These are phyloP conservation scores for Madoqua kirkii DNA, from an alignment of 2,113 vertebrate genomes.

Conservation along the genomic window DNA sequence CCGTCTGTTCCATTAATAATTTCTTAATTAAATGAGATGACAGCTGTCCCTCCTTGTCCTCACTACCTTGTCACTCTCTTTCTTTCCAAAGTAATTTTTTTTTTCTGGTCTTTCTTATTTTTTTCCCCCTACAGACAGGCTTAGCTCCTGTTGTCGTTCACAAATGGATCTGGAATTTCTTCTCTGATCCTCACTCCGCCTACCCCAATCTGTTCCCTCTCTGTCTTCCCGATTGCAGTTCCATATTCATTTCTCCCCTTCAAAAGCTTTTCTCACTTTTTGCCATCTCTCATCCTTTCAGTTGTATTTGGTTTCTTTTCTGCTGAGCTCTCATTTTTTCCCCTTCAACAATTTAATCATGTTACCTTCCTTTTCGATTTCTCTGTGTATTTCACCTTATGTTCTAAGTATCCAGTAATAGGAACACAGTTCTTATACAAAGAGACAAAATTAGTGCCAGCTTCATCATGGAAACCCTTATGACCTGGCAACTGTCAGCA, in stretches of 20 bases:
- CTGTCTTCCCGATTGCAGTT: slow-evolving; percentile 52
- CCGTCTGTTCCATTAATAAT: slow-evolving; percentile 55
- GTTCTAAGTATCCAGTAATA: background rate
- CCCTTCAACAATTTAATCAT: background rate
- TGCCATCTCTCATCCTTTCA: background rate
- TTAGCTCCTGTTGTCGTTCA: slow-evolving; percentile 55
- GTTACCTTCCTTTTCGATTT: background rate
- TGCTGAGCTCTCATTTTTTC: background rate
- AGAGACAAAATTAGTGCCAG: slow-evolving; percentile 13
- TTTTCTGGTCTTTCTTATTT: slow-evolving; percentile 12
- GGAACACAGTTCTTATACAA: background rate
- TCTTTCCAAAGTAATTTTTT: slow-evolving; percentile 52
- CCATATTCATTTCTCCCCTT: slow-evolving; percentile 23
- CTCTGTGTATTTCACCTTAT: background rate
- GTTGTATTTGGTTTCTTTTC: background rate
- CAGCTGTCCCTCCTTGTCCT: slow-evolving; percentile 43
- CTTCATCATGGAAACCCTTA: background rate
- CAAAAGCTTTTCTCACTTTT: slow-evolving; percentile 22
- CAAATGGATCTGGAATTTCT: slow-evolving; percentile 63
- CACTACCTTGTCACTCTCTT: slow-evolving; percentile 31
- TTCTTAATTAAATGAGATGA: slow-evolving; percentile 60
- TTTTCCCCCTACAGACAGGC: background rate
- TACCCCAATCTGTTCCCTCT: slow-evolving; percentile 69
- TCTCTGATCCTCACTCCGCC: slow-evolving; percentile 51
- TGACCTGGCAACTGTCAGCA: background rate